Evolutionary conservation across 2,888 invertebrate genomes (phyloP).

Genomic region (Dolomedes plantarius): DNA sequence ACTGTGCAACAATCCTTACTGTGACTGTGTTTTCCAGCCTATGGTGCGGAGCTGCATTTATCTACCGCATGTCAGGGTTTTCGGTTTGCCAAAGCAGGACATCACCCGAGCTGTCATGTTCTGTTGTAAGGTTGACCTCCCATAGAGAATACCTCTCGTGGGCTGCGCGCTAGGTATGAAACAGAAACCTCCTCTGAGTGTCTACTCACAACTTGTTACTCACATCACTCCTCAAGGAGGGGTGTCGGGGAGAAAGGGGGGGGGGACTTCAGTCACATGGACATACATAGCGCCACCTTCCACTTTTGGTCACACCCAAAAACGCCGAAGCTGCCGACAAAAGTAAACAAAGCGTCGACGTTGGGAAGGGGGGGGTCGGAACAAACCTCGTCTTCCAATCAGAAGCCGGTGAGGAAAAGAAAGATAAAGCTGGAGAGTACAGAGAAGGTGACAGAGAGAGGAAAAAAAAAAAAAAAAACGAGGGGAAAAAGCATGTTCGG

Average conservation of each 20-base stretch:
- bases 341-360: constrained; percentile 69
- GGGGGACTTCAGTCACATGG: constrained; percentile 56
- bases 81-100: not conserved
- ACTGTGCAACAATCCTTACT: too few relatives aligned
- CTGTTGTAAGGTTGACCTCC: not conserved
- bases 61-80: not conserved
- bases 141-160: not conserved
- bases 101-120: not conserved
- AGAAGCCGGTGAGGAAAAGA: constrained; percentile 35
- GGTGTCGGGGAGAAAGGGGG: constrained; percentile 24
- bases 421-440: constrained; percentile 25
- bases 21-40: too few relatives aligned
- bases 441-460: not conserved
- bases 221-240: constrained; percentile 51
- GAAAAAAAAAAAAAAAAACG: not conserved
- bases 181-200: constrained; percentile 38
- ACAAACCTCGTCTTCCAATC: constrained; percentile 53
- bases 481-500: too few relatives aligned
- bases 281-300: constrained; percentile 67
- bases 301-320: constrained; percentile 59
- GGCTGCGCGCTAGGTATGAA: not conserved
- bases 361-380: constrained; percentile 1
- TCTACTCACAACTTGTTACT: constrained; percentile 65
- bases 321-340: constrained; percentile 60
- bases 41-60: too few relatives aligned